phyloP scores from a whole-genome alignment of 2,888 invertebrate genomes.

The Torymus texanus region DNA sequence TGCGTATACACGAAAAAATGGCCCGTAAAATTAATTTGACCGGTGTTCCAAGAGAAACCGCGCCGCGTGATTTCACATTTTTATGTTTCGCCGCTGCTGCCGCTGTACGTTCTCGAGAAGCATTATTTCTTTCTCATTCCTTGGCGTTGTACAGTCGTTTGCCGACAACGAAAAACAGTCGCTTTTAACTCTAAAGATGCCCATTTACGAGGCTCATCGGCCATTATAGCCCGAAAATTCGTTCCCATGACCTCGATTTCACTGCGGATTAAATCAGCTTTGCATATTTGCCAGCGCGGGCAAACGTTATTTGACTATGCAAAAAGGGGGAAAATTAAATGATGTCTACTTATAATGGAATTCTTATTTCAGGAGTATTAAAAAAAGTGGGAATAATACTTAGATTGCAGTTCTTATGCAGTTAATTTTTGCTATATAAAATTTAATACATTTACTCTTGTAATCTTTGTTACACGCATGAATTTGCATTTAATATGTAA shows the following conservation, averaged over 20 bases:
- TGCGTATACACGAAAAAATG: background rate
- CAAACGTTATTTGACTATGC: too few species aligned
- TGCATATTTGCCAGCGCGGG: too few species aligned
- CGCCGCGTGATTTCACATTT: conserved; percentile 15
- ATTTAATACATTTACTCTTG: too few species aligned
- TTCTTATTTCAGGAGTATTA: too few species aligned
- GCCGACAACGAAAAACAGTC: background rate
- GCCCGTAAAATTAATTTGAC: conserved; percentile 22
- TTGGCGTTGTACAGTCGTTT: background rate
- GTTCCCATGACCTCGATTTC: conserved; percentile 11
- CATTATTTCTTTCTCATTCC: conserved; percentile 12
- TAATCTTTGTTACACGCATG: too few species aligned
- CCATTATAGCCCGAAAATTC: background rate
- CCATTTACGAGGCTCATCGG: background rate
- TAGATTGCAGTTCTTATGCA: too few species aligned
- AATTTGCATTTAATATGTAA: background rate
- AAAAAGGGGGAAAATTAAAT: too few species aligned
- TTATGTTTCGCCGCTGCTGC: background rate
- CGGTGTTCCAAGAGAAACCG: conserved; percentile 9
- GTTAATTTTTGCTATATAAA: too few species aligned
- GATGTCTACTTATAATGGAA: too few species aligned
- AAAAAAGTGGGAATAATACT: too few species aligned
- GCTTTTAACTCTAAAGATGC: background rate
- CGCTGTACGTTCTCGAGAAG: background rate
- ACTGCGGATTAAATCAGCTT: background rate